Base-by-base conservation (phyloP, 2,797 vertebrate genomes). In the Phrynocephalus guinanensis region DNA sequence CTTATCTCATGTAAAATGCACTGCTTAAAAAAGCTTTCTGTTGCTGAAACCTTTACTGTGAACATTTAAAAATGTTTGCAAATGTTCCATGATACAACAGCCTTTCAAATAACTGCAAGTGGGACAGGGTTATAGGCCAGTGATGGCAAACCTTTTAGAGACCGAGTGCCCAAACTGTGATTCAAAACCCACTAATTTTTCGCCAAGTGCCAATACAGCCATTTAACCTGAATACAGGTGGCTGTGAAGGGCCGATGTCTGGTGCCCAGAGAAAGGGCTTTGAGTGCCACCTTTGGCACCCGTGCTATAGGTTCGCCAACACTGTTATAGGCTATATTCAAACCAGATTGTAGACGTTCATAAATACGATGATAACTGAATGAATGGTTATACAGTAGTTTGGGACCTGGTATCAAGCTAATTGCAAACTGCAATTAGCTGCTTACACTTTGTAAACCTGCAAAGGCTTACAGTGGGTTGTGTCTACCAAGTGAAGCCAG, bases 361-460 rank as follows among this genome's bases (percentile, higher is more conserved):
- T 44, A 72, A 28, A 8, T 26, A 2, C 48, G 72, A 75, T 5
- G 1, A 0, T 18, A 0, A 0, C 1, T 38, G 33, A 15, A 15
- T 66, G 67, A 76, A 38, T 0, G 63, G 44, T 6, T 1, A 68
- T 86, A 75, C n/a, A 44, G 38, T 44, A 44, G 38, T 73, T 2
- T 0, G 4, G 78, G 24, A 67, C 22, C 33, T 73, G 67, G 52
- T 79, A 44, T 44, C 56, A 1, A 2, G 1, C 60, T 5, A 78
- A 33, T 2, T 80, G n/a, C 38, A 44, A 38, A 7, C 33, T 24
- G n/a, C 1, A 73, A 30, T 44, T 44, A 0, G 13, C 28, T 77
- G 24, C 11, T 5, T 50, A 30, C 38, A 0, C 0, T 52, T 44
- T 26, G 68, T 56, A 44, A 44, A 44, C 3, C 38, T 44, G 38